These are phyloP conservation scores for Smutsia temminckii DNA, from an alignment of 2,797 vertebrate species.

Conservation along the genomic window DNA sequence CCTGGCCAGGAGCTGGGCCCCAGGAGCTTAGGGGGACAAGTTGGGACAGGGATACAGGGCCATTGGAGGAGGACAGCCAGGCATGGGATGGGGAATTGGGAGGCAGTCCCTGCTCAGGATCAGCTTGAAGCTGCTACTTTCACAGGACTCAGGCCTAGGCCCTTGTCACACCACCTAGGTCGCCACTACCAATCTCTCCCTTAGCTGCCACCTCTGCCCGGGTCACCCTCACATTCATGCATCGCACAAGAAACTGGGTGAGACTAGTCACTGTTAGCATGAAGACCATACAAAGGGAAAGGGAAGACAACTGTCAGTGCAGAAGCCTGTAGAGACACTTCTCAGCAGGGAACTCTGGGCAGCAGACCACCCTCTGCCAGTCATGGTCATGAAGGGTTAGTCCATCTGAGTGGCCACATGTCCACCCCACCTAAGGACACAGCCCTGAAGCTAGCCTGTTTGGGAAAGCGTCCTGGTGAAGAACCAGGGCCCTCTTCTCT, in stretches of 20 bases:
- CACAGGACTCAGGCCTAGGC: not conserved
- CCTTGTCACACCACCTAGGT: not conserved
- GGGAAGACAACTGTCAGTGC: not conserved
- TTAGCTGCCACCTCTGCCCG: not conserved
- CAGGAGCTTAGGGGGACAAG: not conserved
- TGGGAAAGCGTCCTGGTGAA: not conserved
- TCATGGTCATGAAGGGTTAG: not conserved
- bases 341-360: not conserved
- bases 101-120: not conserved
- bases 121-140: not conserved
- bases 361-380: not conserved
- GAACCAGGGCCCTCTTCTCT: not conserved
- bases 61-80: not conserved
- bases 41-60: not conserved
- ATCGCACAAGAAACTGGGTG: not conserved
- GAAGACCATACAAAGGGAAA: constrained; percentile 27
- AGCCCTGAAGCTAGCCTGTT: not conserved
- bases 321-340: not conserved
- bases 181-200: not conserved
- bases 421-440: not conserved
- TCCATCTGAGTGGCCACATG: not conserved
- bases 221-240: not conserved
- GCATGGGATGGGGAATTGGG: too few relatives aligned
- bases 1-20: not conserved
- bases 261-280: not conserved